Percentiles rank a stretch among this genome's conserved stretches.
Conservation (phyloP, 2,797 vertebrate species). For the Amniataba percoides region DNA sequence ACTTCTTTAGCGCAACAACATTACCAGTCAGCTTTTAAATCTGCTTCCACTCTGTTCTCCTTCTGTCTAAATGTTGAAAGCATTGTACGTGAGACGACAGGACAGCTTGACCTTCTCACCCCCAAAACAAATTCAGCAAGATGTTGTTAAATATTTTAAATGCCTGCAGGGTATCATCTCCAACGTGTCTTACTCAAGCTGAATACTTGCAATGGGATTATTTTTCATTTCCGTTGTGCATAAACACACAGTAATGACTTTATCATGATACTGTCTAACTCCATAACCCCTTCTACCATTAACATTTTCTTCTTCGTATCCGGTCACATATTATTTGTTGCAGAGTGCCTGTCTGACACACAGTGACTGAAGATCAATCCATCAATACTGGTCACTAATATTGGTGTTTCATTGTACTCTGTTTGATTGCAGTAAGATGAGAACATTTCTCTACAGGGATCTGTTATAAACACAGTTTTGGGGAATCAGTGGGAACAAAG, state of each 20-base stretch:
- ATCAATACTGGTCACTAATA: background rate
- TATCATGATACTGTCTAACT: background rate
- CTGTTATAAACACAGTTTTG: background rate
- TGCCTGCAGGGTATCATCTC: constrained; percentile 10
- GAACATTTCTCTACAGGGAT: background rate
- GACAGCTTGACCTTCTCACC: constrained; percentile 24
- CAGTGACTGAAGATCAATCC: background rate
- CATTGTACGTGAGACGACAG: background rate
- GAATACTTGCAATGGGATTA: background rate
- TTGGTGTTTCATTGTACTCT: background rate
- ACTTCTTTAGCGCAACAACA: background rate
- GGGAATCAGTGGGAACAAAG: background rate
- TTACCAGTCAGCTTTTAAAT: background rate
- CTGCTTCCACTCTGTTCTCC: background rate
- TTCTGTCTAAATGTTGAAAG: constrained; percentile 8
- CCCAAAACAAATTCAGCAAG: constrained; percentile 44
- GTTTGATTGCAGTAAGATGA: constrained; percentile 2
- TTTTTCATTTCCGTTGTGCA: background rate
- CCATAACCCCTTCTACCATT: too few species aligned
- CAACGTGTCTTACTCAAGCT: background rate
- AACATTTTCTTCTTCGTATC: background rate
- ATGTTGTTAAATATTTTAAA: constrained; percentile 37
- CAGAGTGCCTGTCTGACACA: background rate
- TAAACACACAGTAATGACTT: background rate
- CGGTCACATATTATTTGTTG: background rate